Evolutionary conservation across 2,113 vertebrate genomes (phyloP).

Genomic region (Fukomys damarensis): DNA sequence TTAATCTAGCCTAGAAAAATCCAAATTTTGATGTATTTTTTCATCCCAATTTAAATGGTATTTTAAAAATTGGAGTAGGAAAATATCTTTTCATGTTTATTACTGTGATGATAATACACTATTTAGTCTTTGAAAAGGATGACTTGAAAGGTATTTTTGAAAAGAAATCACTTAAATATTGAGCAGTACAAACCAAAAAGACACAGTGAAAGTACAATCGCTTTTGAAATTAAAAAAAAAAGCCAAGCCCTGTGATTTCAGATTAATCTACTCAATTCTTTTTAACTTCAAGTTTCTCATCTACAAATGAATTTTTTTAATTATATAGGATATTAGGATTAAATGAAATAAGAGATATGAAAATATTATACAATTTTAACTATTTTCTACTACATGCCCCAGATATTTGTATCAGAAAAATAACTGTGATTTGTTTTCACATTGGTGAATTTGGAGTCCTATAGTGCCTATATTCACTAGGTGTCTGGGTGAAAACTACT

Average conservation of each 20-base stretch:
- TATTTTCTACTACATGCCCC: neutral
- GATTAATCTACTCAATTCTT: neutral
- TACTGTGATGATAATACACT: neutral
- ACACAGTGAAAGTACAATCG: neutral
- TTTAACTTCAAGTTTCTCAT: neutral
- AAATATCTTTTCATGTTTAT: neutral
- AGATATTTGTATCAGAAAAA: neutral
- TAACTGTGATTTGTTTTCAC: neutral
- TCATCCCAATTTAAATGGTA: neutral
- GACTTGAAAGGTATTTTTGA: conserved; percentile 16
- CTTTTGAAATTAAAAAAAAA: conserved; percentile 24
- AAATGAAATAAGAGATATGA: neutral
- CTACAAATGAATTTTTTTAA: neutral
- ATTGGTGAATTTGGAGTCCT: neutral
- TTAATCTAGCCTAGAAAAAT: conserved; percentile 37
- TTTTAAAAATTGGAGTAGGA: neutral
- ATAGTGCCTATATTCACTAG: neutral
- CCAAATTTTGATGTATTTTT: neutral
- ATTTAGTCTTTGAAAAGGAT: neutral
- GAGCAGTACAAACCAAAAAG: neutral
- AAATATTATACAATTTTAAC: neutral
- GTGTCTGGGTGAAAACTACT: neutral
- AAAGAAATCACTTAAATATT: conserved; percentile 26
- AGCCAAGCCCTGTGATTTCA: neutral
- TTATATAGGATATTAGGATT: neutral